Evolutionary conservation across 1,140 invertebrate species (phyloP).

Genomic region (Monochamus saltuarius): DNA sequence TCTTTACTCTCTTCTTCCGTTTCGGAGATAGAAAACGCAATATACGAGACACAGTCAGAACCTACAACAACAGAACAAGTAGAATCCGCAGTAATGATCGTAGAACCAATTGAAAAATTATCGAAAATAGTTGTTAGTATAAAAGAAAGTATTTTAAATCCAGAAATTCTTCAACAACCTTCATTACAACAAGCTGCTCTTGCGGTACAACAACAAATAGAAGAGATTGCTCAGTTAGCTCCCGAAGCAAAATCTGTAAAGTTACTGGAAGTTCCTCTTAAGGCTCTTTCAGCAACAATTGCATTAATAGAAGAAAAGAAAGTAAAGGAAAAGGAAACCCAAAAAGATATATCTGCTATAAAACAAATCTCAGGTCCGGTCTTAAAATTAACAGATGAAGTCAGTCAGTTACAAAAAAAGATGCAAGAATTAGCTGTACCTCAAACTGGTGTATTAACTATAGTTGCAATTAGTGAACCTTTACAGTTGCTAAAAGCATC

Average conservation of each 20-base stretch:
- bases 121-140: slow-evolving; percentile 2
- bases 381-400: slow-evolving; percentile 13
- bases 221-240: slow-evolving; percentile 15
- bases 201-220: slow-evolving; percentile 13
- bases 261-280: slow-evolving; percentile 4
- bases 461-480: slow-evolving; percentile 19
- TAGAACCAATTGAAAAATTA: slow-evolving; percentile 13
- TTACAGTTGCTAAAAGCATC: slow-evolving; percentile 5
- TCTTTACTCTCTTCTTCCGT: neutral
- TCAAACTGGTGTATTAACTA: slow-evolving; percentile 21
- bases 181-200: slow-evolving; percentile 14
- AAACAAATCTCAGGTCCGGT: slow-evolving; percentile 6
- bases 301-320: too few species aligned
- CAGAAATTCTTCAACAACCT: slow-evolving; percentile 1
- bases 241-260: slow-evolving; percentile 17
- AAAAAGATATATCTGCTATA: neutral
- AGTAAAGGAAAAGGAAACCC: too few species aligned
- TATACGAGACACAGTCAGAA: neutral
- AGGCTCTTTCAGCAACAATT: neutral
- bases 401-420: slow-evolving; percentile 22
- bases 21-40: neutral
- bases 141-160: slow-evolving; percentile 13
- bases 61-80: neutral
- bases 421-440: slow-evolving; percentile 21
- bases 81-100: neutral